A percentile compares a stretch with the other conserved stretches of the same genome.
These are phyloP conservation scores for Amia ocellicauda DNA, from an alignment of 2,113 vertebrate species.

Conservation along the genomic window DNA sequence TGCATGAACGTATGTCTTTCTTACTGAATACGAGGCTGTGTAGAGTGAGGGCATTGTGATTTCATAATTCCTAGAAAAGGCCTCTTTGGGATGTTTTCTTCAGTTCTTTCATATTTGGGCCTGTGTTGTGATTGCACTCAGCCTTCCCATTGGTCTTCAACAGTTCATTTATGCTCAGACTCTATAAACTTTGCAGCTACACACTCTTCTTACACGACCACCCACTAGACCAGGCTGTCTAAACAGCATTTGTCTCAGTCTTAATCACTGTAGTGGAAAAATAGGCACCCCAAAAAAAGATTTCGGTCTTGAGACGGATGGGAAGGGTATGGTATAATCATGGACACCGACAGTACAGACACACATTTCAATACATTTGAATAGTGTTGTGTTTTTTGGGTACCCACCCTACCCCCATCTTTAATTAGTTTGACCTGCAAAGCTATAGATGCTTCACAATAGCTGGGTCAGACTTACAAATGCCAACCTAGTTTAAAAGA, in stretches of 20 bases:
- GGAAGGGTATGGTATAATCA: slow-evolving; percentile 20
- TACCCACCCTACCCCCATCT: too few species aligned
- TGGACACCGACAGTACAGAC: slow-evolving; percentile 4
- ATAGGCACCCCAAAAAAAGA: background rate
- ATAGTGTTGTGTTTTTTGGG: slow-evolving; percentile 13
- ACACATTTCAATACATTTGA: slow-evolving; percentile 2
- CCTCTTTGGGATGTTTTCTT: slow-evolving; percentile 37
- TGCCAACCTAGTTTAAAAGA: slow-evolving; percentile 30
- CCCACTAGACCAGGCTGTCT: slow-evolving; percentile 84
- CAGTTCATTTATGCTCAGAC: slow-evolving; percentile 85
- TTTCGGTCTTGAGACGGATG: slow-evolving; percentile 19
- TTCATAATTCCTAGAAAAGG: slow-evolving; percentile 42
- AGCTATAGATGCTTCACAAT: slow-evolving; percentile 31
- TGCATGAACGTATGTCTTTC: slow-evolving; percentile 42
- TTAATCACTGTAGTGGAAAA: slow-evolving; percentile 55
- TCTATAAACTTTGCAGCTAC: slow-evolving; percentile 75
- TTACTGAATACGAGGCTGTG: slow-evolving; percentile 69
- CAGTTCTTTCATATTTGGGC: slow-evolving; percentile 43
- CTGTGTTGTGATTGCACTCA: slow-evolving; percentile 92
- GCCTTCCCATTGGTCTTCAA: slow-evolving; percentile 86
- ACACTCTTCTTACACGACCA: slow-evolving; percentile 72
- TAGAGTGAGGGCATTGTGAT: slow-evolving; percentile 47
- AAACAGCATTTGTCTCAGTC: slow-evolving; percentile 79
- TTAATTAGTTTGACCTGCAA: slow-evolving; percentile 37
- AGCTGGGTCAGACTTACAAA: slow-evolving; percentile 17